Conservation (phyloP, 2,113 vertebrate species). For the Clarias magur region DNA sequence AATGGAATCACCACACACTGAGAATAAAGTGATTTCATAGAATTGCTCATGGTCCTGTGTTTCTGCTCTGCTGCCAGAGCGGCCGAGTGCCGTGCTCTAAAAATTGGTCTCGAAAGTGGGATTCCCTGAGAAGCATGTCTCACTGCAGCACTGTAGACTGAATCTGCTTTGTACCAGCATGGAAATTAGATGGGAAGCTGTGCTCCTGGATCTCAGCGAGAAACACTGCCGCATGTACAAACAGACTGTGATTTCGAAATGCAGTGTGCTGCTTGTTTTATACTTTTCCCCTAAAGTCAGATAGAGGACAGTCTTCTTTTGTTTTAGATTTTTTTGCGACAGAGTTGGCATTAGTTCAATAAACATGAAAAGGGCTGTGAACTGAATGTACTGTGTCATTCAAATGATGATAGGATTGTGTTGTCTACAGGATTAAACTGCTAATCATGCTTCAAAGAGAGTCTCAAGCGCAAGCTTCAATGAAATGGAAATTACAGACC, state of each 20-base stretch:
- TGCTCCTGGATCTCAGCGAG: neutral
- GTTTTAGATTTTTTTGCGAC: constrained; percentile 52
- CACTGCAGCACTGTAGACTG: neutral
- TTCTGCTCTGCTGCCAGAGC: constrained; percentile 58
- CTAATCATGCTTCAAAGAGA: constrained; percentile 41
- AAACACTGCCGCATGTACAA: constrained; percentile 44
- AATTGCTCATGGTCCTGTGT: constrained; percentile 69
- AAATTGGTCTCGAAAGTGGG: neutral
- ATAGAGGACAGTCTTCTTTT: constrained; percentile 46
- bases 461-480: constrained; percentile 47
- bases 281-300: constrained; percentile 56
- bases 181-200: constrained; percentile 22
- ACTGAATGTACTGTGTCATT: constrained; percentile 66
- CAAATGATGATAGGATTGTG: constrained; percentile 57
- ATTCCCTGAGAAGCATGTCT: neutral
- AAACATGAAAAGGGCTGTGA: constrained; percentile 70
- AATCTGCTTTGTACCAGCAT: constrained; percentile 26
- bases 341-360: constrained; percentile 65
- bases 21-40: constrained; percentile 83
- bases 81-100: neutral
- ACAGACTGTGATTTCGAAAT: constrained; percentile 33
- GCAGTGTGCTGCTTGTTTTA: constrained; percentile 57
- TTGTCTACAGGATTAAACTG: constrained; percentile 41
- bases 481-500: constrained; percentile 51
- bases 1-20: constrained; percentile 89